Evolutionary conservation across 1,140 invertebrate genomes (phyloP).

Genomic region (Drosophila pandora): DNA sequence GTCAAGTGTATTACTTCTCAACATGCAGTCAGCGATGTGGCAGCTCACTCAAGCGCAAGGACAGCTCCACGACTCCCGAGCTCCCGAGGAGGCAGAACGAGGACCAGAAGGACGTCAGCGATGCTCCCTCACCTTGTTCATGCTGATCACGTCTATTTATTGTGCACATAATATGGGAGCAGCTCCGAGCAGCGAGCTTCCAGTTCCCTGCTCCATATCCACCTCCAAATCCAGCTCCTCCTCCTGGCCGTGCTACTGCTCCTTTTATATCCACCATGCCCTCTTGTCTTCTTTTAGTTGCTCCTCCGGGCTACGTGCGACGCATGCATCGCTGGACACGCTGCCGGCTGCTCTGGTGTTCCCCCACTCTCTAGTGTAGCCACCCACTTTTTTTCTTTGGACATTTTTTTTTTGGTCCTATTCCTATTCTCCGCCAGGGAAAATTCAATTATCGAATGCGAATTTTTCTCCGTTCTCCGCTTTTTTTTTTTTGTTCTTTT

Average conservation of each 20-base stretch:
- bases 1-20: slow-evolving; percentile 43
- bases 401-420: slow-evolving; percentile 30
- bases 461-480: slow-evolving; percentile 69
- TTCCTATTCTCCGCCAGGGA: slow-evolving; percentile 57
- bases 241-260: slow-evolving; percentile 23
- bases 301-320: slow-evolving; percentile 75
- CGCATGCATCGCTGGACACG: slow-evolving; percentile 81
- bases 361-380: slow-evolving; percentile 5
- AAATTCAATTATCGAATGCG: slow-evolving; percentile 84
- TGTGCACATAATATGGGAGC: slow-evolving; percentile 84
- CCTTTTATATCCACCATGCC: slow-evolving; percentile 16
- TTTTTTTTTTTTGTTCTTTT: slow-evolving; percentile 47
- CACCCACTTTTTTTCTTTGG: slow-evolving; percentile 20
- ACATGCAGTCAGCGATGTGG: slow-evolving; percentile 68
- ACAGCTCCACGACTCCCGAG: slow-evolving; percentile 35
- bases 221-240: neutral
- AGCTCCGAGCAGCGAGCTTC: slow-evolving; percentile 22
- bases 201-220: neutral
- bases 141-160: slow-evolving; percentile 84
- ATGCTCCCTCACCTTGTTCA: slow-evolving; percentile 62
- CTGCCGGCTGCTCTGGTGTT: slow-evolving; percentile 43
- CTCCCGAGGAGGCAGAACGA: slow-evolving; percentile 27
- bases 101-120: slow-evolving; percentile 36
- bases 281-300: slow-evolving; percentile 27
- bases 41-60: slow-evolving; percentile 74